These are phyloP conservation scores for Onchidella celtica DNA, from an alignment of 2,888 invertebrate genomes.

Conservation along the genomic window DNA sequence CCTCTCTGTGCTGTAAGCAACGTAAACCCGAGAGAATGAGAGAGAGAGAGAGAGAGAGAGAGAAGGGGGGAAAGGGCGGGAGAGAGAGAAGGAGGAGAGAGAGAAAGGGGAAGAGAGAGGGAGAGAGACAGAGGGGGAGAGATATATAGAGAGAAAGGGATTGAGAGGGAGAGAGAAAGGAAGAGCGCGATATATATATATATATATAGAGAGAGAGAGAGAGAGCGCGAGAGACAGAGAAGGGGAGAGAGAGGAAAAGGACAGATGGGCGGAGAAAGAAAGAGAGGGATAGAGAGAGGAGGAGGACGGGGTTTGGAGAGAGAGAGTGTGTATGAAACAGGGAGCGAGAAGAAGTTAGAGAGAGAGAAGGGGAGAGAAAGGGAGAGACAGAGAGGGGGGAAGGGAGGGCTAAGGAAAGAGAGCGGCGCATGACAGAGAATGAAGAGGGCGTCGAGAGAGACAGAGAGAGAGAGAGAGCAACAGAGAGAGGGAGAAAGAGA, in stretches of 20 bases:
- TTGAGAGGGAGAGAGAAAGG: not conserved
- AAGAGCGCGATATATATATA: not conserved
- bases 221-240: not conserved
- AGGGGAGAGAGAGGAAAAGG: slow-evolving; percentile 3
- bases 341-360: slow-evolving; percentile 9
- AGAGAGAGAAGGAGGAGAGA: not conserved
- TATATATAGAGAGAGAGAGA: not conserved
- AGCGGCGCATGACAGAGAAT: slow-evolving; percentile 18
- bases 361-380: slow-evolving; percentile 14
- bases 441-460: slow-evolving; percentile 27
- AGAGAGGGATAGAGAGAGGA: not conserved
- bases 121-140: not conserved
- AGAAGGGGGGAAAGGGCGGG: not conserved
- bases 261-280: not conserved
- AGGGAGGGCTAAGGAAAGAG: not conserved
- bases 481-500: slow-evolving; percentile 28
- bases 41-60: slow-evolving; percentile 10
- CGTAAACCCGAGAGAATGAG: slow-evolving; percentile 15
- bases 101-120: not conserved
- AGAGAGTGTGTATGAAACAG: not conserved
- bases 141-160: slow-evolving; percentile 2
- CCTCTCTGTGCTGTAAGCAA: too few species aligned
- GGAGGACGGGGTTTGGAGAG: not conserved
- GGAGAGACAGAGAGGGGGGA: not conserved
- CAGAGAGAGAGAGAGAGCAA: slow-evolving; percentile 37